Evolutionary conservation across 2,888 invertebrate genomes (phyloP).

Genomic region (Patella depressa): DNA sequence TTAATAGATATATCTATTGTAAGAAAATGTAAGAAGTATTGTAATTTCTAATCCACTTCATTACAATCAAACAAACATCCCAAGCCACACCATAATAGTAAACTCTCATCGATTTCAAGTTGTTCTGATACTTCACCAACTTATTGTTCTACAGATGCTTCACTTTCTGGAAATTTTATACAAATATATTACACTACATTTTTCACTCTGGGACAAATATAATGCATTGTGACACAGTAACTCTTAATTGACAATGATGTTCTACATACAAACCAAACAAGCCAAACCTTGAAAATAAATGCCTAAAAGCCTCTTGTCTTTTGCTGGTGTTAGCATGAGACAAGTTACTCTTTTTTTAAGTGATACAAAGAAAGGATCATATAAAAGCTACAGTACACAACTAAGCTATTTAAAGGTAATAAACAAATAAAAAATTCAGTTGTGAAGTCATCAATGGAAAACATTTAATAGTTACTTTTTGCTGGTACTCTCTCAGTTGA

Average conservation of each 20-base stretch:
- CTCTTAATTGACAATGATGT: constrained; percentile 10
- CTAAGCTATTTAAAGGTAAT: too few relatives aligned
- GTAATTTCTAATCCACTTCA: neutral
- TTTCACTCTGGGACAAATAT: constrained; percentile 3
- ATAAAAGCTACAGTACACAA: too few relatives aligned
- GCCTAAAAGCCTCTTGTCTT: neutral
- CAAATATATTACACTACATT: constrained; percentile 4
- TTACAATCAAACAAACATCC: neutral
- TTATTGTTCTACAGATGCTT: neutral
- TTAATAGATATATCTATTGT: too few relatives aligned
- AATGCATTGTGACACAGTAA: constrained; percentile 10
- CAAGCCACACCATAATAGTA: neutral
- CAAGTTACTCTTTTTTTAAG: neutral
- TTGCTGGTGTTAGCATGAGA: constrained; percentile 2
- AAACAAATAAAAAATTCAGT: too few relatives aligned
- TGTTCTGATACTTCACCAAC: neutral
- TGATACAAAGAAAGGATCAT: too few relatives aligned
- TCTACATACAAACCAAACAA: constrained; percentile 8
- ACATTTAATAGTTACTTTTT: too few relatives aligned
- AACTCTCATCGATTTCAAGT: constrained; percentile 11
- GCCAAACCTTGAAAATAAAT: constrained; percentile 10
- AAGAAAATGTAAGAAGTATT: neutral
- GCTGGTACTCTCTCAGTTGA: too few relatives aligned
- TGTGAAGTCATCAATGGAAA: too few relatives aligned
- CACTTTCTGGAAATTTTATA: neutral